Conservation (phyloP, 2,888 invertebrate species). For the Carpatolechia fugitivella region DNA sequence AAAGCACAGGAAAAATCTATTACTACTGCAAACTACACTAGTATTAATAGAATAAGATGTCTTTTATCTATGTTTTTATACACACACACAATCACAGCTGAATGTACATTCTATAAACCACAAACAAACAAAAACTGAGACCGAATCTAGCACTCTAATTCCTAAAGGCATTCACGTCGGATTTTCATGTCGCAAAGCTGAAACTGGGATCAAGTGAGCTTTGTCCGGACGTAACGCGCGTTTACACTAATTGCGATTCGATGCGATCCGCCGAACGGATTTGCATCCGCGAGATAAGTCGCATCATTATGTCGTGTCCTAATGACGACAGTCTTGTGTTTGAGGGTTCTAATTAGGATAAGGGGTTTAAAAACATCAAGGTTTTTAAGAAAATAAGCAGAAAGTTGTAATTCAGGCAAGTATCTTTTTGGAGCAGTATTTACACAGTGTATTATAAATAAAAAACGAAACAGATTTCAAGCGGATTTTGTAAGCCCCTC, state of each 20-base stretch:
- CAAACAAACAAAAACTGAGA: not conserved
- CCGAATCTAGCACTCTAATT: conserved; percentile 21
- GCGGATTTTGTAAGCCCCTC: too few species aligned
- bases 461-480: too few species aligned
- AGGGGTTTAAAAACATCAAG: not conserved
- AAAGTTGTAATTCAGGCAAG: not conserved
- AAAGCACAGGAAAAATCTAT: too few species aligned
- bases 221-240: conserved; percentile 54
- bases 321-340: conserved; percentile 6
- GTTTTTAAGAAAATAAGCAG: not conserved
- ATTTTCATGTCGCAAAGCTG: conserved; percentile 67
- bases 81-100: too few species aligned
- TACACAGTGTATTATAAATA: too few species aligned
- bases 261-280: conserved; percentile 46
- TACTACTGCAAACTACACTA: too few species aligned
- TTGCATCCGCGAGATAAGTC: conserved; percentile 30
- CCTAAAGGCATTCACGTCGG: conserved; percentile 45
- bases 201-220: conserved; percentile 66
- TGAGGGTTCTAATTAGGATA: not conserved
- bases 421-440: too few species aligned
- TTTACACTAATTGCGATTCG: conserved; percentile 72
- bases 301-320: conserved; percentile 13
- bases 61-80: too few species aligned
- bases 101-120: not conserved
- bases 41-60: too few species aligned